Evolutionary conservation across 2,113 vertebrate species (phyloP).

Genomic region (Ameiurus melas): DNA sequence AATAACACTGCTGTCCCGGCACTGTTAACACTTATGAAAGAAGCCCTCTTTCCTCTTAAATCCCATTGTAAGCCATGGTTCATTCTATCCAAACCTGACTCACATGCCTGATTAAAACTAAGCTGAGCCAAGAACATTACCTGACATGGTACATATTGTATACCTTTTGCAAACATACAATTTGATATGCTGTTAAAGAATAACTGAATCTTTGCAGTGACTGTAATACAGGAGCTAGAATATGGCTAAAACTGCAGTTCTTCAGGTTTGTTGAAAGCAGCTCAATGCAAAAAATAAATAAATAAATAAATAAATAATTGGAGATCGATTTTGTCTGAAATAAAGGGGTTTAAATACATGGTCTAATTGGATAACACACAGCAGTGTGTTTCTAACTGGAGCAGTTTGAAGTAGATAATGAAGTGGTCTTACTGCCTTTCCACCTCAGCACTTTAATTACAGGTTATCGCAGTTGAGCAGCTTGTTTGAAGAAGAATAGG

Average conservation of each 20-base stretch:
- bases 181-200: neutral
- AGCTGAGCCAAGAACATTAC: neutral
- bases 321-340: neutral
- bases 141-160: neutral
- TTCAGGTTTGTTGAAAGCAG: neutral
- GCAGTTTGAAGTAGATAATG: slow-evolving; percentile 28
- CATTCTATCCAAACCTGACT: neutral
- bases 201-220: neutral
- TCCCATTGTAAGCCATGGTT: neutral
- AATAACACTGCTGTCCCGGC: neutral
- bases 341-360: neutral
- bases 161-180: neutral
- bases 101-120: neutral
- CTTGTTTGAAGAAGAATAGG: neutral
- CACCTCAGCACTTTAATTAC: slow-evolving; percentile 41
- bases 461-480: slow-evolving; percentile 37
- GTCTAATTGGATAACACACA: slow-evolving; percentile 32
- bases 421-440: slow-evolving; percentile 9
- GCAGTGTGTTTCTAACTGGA: neutral
- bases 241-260: neutral
- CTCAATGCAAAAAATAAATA: neutral
- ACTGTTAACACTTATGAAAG: neutral
- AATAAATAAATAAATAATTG: too few species aligned
- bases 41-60: neutral
- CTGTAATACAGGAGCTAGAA: neutral